Evolutionary conservation across 2,797 vertebrate species (phyloP).

Genomic region (Ciconia nigra): DNA sequence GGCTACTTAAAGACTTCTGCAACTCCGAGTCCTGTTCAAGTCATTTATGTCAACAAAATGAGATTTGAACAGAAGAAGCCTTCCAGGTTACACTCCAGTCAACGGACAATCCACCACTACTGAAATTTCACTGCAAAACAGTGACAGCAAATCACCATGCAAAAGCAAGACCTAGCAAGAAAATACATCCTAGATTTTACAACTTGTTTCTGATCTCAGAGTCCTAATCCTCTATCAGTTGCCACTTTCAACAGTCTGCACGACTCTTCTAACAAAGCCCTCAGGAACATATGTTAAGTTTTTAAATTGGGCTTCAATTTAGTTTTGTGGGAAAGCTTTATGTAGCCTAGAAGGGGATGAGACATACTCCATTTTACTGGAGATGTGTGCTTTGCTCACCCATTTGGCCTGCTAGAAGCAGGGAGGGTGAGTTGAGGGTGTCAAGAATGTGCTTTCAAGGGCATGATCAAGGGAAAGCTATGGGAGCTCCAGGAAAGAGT

Average conservation of each 20-base stretch:
- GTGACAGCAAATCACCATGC: neutral
- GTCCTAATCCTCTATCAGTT: neutral
- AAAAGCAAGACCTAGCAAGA: neutral
- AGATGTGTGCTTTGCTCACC: fast-evolving
- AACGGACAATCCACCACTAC: neutral
- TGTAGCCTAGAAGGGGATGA: neutral
- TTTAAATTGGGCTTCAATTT: neutral
- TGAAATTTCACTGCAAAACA: neutral
- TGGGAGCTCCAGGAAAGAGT: neutral
- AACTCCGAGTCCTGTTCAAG: neutral
- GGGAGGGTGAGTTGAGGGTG: neutral
- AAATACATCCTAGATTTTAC: neutral
- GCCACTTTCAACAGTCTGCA: neutral
- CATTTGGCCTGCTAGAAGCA: neutral
- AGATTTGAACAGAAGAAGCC: neutral
- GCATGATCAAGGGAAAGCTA: neutral
- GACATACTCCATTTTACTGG: neutral
- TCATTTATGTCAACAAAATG: neutral
- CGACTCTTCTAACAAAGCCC: neutral
- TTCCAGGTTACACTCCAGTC: neutral
- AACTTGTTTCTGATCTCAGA: neutral
- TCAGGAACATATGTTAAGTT: neutral
- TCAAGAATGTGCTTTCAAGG: neutral
- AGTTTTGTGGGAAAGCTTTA: neutral
- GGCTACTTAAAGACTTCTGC: neutral